Evolutionary conservation across 2,113 vertebrate species (phyloP).

Genomic region (Accipiter virgatus): DNA sequence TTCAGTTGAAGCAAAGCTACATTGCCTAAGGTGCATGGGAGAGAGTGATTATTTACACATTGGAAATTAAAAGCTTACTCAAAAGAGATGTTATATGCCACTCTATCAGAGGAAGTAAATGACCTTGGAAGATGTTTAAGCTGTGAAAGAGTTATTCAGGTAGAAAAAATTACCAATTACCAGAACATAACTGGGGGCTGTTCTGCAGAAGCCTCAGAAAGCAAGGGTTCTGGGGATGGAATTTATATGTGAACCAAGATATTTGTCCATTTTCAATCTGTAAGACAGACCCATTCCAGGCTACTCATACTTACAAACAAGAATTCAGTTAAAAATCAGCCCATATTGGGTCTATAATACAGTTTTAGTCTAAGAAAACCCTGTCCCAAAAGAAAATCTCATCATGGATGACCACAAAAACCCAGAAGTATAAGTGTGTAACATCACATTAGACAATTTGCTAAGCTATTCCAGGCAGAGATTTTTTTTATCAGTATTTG

Average conservation of each 20-base stretch:
- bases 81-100: background rate
- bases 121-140: background rate
- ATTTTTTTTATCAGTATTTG: background rate
- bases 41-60: background rate
- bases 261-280: background rate
- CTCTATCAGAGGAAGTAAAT: background rate
- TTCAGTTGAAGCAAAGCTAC: background rate
- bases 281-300: background rate
- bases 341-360: background rate
- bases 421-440: background rate
- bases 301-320: background rate
- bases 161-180: background rate
- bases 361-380: background rate
- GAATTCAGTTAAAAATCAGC: background rate
- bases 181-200: background rate
- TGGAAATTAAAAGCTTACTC: background rate
- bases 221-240: background rate
- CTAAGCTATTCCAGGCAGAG: background rate
- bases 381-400: background rate
- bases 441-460: background rate
- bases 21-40: background rate
- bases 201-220: background rate
- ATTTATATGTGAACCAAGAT: background rate
- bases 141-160: background rate
- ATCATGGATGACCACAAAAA: background rate